Evolutionary conservation across 2,797 vertebrate species (phyloP).

Genomic region (Microctenopoma stevenorrisi): DNA sequence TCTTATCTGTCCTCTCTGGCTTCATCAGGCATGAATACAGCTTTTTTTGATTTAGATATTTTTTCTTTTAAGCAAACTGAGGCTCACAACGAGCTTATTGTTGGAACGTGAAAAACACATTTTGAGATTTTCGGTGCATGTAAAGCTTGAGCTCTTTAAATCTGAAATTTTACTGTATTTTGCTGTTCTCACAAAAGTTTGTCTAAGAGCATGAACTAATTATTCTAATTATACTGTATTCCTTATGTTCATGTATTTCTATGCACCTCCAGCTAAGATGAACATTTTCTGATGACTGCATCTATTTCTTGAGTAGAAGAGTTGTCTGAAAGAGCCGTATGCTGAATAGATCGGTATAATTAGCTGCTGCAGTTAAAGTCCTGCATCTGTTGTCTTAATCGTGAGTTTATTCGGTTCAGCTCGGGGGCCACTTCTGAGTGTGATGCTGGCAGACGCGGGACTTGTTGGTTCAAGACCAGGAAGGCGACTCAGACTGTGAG

Average conservation of each 20-base stretch:
- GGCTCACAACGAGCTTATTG: constrained; percentile 2
- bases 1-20: constrained; percentile 9
- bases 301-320: background rate
- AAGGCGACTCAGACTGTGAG: constrained; percentile 36
- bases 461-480: constrained; percentile 34
- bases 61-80: constrained; percentile 12
- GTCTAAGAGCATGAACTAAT: constrained; percentile 1
- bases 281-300: background rate
- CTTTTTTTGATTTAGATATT: constrained; percentile 11
- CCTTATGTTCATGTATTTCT: background rate
- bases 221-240: background rate
- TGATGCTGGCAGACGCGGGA: constrained; percentile 35
- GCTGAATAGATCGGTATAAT: background rate
- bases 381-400: background rate
- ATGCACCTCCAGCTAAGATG: background rate
- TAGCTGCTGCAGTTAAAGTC: background rate
- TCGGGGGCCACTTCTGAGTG: constrained; percentile 10
- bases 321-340: background rate
- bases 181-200: constrained; percentile 15
- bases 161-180: background rate
- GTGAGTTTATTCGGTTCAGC: constrained; percentile 26
- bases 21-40: constrained; percentile 14
- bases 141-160: no score
- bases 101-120: background rate
- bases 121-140: background rate